These are phyloP conservation scores for Danionella dracula DNA, from an alignment of 2,797 vertebrate genomes.

Conservation along the genomic window DNA sequence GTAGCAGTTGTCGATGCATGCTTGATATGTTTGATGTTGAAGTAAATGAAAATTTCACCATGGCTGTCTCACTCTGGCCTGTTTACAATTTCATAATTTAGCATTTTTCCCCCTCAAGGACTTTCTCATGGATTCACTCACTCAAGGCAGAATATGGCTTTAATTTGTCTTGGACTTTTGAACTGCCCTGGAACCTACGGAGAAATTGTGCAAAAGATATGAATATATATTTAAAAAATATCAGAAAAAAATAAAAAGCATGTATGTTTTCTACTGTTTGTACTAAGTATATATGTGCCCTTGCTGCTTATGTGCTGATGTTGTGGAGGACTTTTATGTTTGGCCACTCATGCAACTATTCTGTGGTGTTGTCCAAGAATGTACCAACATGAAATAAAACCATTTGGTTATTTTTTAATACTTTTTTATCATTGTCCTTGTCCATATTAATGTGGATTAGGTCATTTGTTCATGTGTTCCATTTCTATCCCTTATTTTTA, in stretches of 20 bases:
- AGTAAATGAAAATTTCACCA: slow-evolving; percentile 52
- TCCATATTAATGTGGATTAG: background rate
- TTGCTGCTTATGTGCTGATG: slow-evolving; percentile 98
- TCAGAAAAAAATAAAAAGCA: slow-evolving; percentile 73
- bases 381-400: slow-evolving; percentile 91
- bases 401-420: slow-evolving; percentile 91
- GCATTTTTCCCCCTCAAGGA: slow-evolving; percentile 1
- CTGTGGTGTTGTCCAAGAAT: slow-evolving; percentile 98
- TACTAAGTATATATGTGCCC: slow-evolving; percentile 92
- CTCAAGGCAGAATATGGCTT: slow-evolving; percentile 78
- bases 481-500: no score
- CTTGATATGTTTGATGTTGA: slow-evolving; percentile 77
- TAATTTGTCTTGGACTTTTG: slow-evolving; percentile 81
- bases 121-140: slow-evolving; percentile 43
- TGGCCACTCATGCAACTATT: slow-evolving; percentile 81
- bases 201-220: slow-evolving; percentile 67
- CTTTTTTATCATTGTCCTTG: background rate
- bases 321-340: slow-evolving; percentile 81
- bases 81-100: slow-evolving; percentile 45
- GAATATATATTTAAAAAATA: slow-evolving; percentile 66
- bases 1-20: slow-evolving; percentile 71
- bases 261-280: slow-evolving; percentile 99
- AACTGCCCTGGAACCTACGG: slow-evolving; percentile 72
- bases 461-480: no score
- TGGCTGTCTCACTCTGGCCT: slow-evolving; percentile 46